Percentiles rank a stretch among this genome's conserved stretches.
Evolutionary conservation across 1,140 invertebrate genomes (phyloP).

Genomic region (Drosophila varians): DNA sequence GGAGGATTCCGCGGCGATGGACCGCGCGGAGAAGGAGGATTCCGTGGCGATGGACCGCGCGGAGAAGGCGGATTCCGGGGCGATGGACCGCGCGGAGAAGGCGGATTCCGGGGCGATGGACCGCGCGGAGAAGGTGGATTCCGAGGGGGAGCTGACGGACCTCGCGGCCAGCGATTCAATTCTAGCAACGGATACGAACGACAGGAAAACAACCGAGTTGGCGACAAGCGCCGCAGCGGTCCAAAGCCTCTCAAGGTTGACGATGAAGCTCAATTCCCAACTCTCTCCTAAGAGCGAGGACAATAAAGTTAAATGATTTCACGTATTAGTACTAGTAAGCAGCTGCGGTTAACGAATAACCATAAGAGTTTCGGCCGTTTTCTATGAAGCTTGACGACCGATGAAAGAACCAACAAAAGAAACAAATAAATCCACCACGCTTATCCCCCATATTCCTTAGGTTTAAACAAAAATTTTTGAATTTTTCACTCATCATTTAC

Average conservation of each 20-base stretch:
- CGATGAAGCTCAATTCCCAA: slow-evolving; percentile 97
- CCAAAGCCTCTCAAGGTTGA: slow-evolving; percentile 89
- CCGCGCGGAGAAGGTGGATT: slow-evolving; percentile 10
- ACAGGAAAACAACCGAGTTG: slow-evolving; percentile 28
- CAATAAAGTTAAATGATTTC: slow-evolving; percentile 35
- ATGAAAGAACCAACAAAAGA: slow-evolving; percentile 37
- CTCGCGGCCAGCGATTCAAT: slow-evolving; percentile 43
- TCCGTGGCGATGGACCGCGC: slow-evolving; percentile 7
- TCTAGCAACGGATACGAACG: slow-evolving; percentile 65
- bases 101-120: slow-evolving; percentile 5
- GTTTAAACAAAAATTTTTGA: slow-evolving; percentile 53
- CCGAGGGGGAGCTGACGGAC: slow-evolving; percentile 39
- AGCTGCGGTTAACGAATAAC: slow-evolving; percentile 44
- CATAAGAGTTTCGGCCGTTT: slow-evolving; percentile 27
- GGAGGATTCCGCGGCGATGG: slow-evolving; percentile 75
- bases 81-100: slow-evolving; percentile 20
- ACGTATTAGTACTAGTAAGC: slow-evolving; percentile 41
- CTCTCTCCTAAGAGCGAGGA: slow-evolving; percentile 86
- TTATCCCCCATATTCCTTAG: slow-evolving; percentile 48
- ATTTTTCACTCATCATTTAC: slow-evolving; percentile 48
- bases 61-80: slow-evolving; percentile 19
- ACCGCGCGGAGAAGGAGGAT: slow-evolving; percentile 8
- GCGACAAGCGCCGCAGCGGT: slow-evolving; percentile 59
- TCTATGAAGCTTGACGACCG: slow-evolving; percentile 45
- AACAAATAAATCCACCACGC: slow-evolving; percentile 33